Conservation (phyloP, 2,888 invertebrate genomes). For the Acanthosoma haemorrhoidale region DNA sequence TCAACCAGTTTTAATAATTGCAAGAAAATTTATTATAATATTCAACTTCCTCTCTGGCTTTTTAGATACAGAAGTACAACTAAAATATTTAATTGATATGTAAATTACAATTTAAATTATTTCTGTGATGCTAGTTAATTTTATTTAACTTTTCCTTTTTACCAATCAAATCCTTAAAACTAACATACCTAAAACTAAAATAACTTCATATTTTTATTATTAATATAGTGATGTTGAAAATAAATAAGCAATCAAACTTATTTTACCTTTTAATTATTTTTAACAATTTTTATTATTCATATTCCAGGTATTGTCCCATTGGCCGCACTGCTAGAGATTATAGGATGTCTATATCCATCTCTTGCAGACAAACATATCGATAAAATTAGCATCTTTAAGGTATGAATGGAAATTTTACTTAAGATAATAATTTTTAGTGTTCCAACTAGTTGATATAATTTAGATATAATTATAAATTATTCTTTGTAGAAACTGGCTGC, state of each 20-base stretch:
- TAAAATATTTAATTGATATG: no score
- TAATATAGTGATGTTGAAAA: background rate
- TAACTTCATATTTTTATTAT: background rate
- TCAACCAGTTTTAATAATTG: no score
- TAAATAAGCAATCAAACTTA: background rate
- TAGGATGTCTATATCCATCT: constrained; percentile 74
- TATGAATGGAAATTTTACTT: background rate
- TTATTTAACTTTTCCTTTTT: background rate
- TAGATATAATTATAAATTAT: background rate
- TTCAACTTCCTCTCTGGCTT: no score
- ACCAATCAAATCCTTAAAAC: background rate
- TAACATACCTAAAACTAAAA: background rate
- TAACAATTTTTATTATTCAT: constrained; percentile 7
- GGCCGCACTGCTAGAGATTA: constrained; percentile 72
- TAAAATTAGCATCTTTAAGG: constrained; percentile 18
- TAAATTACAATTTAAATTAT: no score
- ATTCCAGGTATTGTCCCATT: constrained; percentile 59
- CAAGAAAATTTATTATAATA: no score
- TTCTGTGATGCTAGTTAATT: background rate
- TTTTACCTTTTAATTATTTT: background rate
- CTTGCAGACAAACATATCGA: constrained; percentile 67
- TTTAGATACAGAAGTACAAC: no score
- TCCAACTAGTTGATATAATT: background rate
- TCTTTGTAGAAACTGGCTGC: constrained; percentile 14
- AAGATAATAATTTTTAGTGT: background rate